Evolutionary conservation across 2,113 vertebrate species (phyloP).

Genomic region (Centropristis striata): DNA sequence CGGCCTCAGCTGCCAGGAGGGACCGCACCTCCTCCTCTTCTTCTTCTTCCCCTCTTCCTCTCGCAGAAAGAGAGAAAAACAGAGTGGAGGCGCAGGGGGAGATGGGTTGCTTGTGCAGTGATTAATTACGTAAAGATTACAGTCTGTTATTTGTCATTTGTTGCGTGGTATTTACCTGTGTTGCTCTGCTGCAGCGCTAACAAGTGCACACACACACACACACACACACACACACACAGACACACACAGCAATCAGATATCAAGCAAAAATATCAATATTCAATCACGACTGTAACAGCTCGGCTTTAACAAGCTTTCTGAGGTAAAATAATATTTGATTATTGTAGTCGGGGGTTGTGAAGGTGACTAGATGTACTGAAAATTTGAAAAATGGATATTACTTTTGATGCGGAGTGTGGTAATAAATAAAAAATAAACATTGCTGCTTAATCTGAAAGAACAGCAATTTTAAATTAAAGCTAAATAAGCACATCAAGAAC

Average conservation of each 20-base stretch:
- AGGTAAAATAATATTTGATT: constrained; percentile 35
- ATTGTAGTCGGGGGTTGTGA: background rate
- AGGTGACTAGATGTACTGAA: background rate
- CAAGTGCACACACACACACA: background rate
- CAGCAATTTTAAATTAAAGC: background rate
- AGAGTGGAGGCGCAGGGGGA: constrained; percentile 23
- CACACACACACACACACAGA: no score
- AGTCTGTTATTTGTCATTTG: constrained; percentile 34
- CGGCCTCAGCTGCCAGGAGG: constrained; percentile 91
- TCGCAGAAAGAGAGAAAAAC: constrained; percentile 11
- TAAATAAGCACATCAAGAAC: no score
- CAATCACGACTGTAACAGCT: constrained; percentile 7
- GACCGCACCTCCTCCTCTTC: constrained; percentile 88
- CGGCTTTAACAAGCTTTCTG: constrained; percentile 8
- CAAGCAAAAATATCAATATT: background rate
- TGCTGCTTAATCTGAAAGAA: background rate
- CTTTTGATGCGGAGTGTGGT: background rate
- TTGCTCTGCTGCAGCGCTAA: constrained; percentile 18
- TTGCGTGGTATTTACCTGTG: constrained; percentile 52
- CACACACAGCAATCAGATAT: background rate
- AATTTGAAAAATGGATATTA: background rate
- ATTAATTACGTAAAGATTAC: constrained; percentile 42
- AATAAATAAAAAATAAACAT: background rate
- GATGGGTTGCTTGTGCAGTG: background rate
- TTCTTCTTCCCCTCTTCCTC: constrained; percentile 32